Base-by-base conservation (phyloP, 92 coral and sea anemone genomes). In the Parazoanthus atlanticus region DNA sequence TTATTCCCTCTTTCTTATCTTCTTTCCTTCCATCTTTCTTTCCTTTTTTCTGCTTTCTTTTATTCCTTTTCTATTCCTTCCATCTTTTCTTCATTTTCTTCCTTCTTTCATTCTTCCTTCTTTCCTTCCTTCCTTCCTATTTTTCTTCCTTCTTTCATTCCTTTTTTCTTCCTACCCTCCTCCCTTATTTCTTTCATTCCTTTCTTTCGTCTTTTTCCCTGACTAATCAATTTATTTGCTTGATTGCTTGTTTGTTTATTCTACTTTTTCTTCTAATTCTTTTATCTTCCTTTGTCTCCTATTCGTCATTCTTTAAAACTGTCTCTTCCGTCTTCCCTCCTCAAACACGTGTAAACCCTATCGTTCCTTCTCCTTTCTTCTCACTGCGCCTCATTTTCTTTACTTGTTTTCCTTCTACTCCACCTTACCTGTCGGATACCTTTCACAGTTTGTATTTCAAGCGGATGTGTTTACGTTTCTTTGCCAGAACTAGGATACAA, bases 401-500 rank as follows among this genome's bases (percentile, higher is more conserved):
- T 86, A 36, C 65, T 23, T n/a, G 30, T 34, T 77, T 70, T 67
- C 8, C 25, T 10, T 30, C 80, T 17, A 46, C 12, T 46, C 49
- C 5, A 7, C 16, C 13, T 6, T 16, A 32, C 19, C 29, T 74
- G 19, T 3, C 64, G 9, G 38, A 29, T 36, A 9, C 5, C 61
- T 8, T 36, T 66, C 31, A 7, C 38, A 16, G 32, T 16, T 56
- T 21, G 23, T 25, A 8, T 46, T 71, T 78, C 15, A 34, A 61
- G 72, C 29, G 43, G 32, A 2, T 19, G 8, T 2, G 30, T 17
- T 5, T 31, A 54, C 6, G 86, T 82, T 23, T 41, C 29, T 49
- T 80, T 77, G 41, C 10, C 21, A 95, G 98, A 93, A 78, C 90
- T 92, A 85, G 99, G 99, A 58, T 97, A 97, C 78, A 97, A 97